Evolutionary conservation across 2,888 invertebrate species (phyloP), one percentile per base, ranked within the genome.

Genomic region (Graphium colonna): DNA sequence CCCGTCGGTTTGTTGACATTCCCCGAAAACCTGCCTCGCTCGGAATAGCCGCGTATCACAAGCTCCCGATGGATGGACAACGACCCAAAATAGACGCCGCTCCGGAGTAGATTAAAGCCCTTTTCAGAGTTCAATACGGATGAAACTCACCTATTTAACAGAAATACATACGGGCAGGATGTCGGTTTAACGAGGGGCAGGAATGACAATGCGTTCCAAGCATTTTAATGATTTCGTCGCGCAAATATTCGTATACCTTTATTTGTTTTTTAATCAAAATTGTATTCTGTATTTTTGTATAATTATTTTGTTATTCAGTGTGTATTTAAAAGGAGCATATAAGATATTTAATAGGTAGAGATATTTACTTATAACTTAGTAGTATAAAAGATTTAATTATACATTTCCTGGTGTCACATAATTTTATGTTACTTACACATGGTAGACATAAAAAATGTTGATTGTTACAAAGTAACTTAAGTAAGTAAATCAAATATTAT

Each of bases 11-110:
- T 89, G 88, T 88, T 89, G 88, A 89, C 88, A 87, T 87, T 88
- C 87, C 84, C 87, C 87, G 83, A 88, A 88, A 89, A 89, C 88
- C 86, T 85, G 88, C 85, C 82, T 75, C 72, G 85, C 84, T 77
- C 79, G 80, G 82, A 85, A 87, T 86, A 87, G 82, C 80, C 73
- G 73, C 76, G 60, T 55, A 64, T 62, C 64, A 60, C 62, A 52
- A 62, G 59, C 57, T 62, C 85, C 84, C 82, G 79, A 77, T 80
- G 75, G 75, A 82, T 76, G 81, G 82, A 81, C 79, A 76, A 63
- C 75, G 77, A 79, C 86, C 75, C 73, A 13, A 87, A 88, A 88
- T 88, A 88, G 85, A 82, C 72, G 65, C 73, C 69, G 68, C 74
- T 67, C 71, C 68, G 63, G 67, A 74, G 65, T 77, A 79, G 74